Conservation (phyloP, 2,113 vertebrate species). For the Camelus dromedarius region DNA sequence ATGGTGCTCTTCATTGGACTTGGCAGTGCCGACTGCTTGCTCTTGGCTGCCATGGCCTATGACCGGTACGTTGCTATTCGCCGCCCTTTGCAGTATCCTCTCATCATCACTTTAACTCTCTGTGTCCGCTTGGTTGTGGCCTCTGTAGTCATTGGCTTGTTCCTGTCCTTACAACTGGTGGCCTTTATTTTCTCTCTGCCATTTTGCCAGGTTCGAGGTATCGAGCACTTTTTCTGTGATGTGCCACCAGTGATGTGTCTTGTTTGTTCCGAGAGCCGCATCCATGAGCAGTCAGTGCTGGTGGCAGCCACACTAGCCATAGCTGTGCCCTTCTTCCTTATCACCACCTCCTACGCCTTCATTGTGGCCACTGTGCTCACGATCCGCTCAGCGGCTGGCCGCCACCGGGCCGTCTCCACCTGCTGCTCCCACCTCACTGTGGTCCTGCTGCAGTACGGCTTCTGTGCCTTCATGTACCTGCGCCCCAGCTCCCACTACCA, state of each 20-base stretch:
- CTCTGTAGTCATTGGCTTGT: slow-evolving; percentile 55
- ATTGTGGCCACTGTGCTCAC: slow-evolving; percentile 65
- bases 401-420: slow-evolving; percentile 45
- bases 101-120: slow-evolving; percentile 67
- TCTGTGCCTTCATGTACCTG: too few relatives aligned
- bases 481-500: too few relatives aligned
- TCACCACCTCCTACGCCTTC: slow-evolving; percentile 72
- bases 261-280: slow-evolving; percentile 53
- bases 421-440: too few relatives aligned
- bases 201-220: slow-evolving; percentile 60
- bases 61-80: slow-evolving; percentile 80
- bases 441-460: too few relatives aligned
- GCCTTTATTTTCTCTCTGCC: slow-evolving; percentile 79
- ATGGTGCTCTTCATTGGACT: slow-evolving; percentile 74
- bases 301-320: slow-evolving; percentile 64
- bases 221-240: slow-evolving; percentile 83
- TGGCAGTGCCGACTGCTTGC: slow-evolving; percentile 73
- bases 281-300: slow-evolving; percentile 66
- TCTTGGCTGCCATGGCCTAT: slow-evolving; percentile 80
- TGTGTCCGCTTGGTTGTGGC: slow-evolving; percentile 65
- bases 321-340: slow-evolving; percentile 78
- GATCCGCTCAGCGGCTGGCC: slow-evolving; percentile 37
- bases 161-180: slow-evolving; percentile 69
- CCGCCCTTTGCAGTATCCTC: slow-evolving; percentile 76
- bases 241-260: slow-evolving; percentile 73